Base-by-base conservation (phyloP, 2,797 vertebrate species). In the Eremophila alpestris region DNA sequence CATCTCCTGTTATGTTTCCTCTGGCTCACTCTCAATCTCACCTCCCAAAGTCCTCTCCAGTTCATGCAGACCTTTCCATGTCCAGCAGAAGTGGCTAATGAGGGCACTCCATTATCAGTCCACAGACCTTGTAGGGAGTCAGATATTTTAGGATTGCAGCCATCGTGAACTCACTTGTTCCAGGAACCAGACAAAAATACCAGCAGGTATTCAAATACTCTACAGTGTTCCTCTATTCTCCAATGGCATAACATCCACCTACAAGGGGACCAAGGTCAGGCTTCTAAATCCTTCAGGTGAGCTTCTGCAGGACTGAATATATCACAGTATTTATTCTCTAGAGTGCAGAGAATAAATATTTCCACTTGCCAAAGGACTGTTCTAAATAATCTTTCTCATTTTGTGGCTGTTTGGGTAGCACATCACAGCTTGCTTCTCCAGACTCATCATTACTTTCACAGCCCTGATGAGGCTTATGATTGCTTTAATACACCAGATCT, bases 371-470 rank as follows among this genome's bases (percentile, higher is more conserved):
- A 78, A 91, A 83, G 19, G 49, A 38, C 41, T 73, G 15, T 52
- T 89, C 63, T 91, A 92, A 91, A 95, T 91, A 48, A 83, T 95
- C 73, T 68, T 83, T 87, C 60, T 82, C 51, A 46, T 91, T 87
- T 90, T 91, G 88, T 55, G 51, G 41, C 34, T 85, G 62, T 65
- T 93, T 67, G 83, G 77, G 79, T 88, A 76, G 70, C 49, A 76
- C 83, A 89, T 90, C 91, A 93, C 95, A 96, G 93, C 87, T 95
- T 90, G 87, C 26, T 88, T 81, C 73, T 89, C 73, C 34, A 79
- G 80, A 69, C 55, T 96, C 80, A 69, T 94, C 91, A 93, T 49
- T 86, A 48, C 63, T 93, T 94, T 88, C 60, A 83, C 30, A 91
- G 76, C 51, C 51, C 78, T 91, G 91, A 94, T 90, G 85, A 95